Conservation (phyloP, 2,888 invertebrate species). For the Bembecia ichneumoniformis region DNA sequence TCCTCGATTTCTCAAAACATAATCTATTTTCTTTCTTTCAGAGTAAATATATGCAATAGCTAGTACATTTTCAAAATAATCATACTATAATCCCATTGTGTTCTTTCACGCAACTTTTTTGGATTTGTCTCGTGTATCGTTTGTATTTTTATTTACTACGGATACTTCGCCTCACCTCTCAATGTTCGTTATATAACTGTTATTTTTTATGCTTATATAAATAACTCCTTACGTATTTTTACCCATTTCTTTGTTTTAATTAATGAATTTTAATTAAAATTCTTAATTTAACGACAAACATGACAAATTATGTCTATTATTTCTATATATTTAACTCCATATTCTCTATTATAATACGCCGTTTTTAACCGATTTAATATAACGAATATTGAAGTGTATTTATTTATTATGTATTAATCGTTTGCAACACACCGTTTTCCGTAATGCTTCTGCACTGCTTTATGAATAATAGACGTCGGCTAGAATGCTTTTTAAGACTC, state of each 20-base stretch:
- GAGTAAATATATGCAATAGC: not conserved
- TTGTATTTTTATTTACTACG: conserved; percentile 28
- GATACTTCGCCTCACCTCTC: not conserved
- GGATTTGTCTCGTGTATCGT: conserved; percentile 55
- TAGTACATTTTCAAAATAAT: not conserved
- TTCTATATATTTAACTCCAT: too few relatives aligned
- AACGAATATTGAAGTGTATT: too few relatives aligned
- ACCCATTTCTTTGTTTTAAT: too few relatives aligned
- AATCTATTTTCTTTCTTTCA: not conserved
- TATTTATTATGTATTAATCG: not conserved
- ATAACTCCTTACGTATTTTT: not conserved
- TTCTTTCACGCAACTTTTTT: conserved; percentile 49
- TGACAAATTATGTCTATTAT: too few relatives aligned
- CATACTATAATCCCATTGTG: conserved; percentile 2
- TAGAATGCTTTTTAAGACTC: conserved; percentile 90
- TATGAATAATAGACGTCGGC: conserved; percentile 56
- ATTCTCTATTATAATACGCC: too few relatives aligned
- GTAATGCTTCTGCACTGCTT: conserved; percentile 23
- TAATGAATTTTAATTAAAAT: too few relatives aligned
- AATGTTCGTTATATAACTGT: not conserved
- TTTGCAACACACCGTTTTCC: not conserved
- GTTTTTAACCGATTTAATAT: too few relatives aligned
- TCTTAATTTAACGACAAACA: too few relatives aligned
- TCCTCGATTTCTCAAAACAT: not conserved
- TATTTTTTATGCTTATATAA: not conserved